Evolutionary conservation across 2,797 vertebrate species (phyloP).

Genomic region (Leptoclinus maculatus): DNA sequence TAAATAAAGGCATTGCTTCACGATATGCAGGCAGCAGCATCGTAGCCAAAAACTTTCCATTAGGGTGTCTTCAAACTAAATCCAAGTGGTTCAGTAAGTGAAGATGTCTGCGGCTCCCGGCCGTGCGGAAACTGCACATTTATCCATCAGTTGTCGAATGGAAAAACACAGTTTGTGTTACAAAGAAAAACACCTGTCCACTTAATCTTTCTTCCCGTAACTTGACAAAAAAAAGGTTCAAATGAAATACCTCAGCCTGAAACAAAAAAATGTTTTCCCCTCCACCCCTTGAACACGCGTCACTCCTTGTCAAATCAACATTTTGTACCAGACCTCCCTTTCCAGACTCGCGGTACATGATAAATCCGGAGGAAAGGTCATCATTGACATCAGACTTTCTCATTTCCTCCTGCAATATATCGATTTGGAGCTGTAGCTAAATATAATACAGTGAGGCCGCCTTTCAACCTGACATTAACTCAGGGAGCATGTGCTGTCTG

Average conservation of each 20-base stretch:
- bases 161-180: conserved; percentile 1
- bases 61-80: conserved; percentile 18
- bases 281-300: background rate
- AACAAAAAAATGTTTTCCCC: background rate
- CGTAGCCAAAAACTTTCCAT: conserved; percentile 1
- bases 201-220: background rate
- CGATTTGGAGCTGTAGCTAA: conserved; percentile 18
- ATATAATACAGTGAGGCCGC: conserved; percentile 12
- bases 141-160: background rate
- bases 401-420: conserved; percentile 26
- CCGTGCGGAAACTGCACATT: background rate
- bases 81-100: background rate
- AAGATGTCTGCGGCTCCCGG: background rate
- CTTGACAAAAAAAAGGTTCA: conserved; percentile 8
- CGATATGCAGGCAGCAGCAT: no score
- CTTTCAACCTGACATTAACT: conserved; percentile 5
- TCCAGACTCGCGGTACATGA: background rate
- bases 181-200: background rate
- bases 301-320: conserved; percentile 14
- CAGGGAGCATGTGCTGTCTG: background rate
- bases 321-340: background rate
- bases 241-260: background rate
- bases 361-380: conserved; percentile 35
- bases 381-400: conserved; percentile 28
- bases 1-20: background rate